Base-by-base conservation (phyloP, 2,113 vertebrate species). In the Gracilinanus agilis region DNA sequence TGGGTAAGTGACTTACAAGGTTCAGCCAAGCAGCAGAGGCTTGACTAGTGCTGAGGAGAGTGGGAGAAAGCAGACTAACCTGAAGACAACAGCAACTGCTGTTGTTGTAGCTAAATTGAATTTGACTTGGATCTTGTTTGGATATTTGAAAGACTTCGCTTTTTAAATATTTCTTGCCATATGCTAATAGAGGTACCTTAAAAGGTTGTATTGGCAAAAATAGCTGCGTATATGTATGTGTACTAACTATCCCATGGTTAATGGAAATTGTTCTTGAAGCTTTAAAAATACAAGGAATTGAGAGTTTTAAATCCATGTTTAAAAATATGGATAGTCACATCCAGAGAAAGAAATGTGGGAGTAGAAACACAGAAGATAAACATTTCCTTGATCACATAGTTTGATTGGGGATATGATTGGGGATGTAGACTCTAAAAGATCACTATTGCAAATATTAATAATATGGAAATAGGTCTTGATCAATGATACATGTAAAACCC, bases 161-260 rank as follows among this genome's bases (percentile, higher is more conserved):
- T 92, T 94, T 89, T 29, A 75, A n/a, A 23, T 55, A 21, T 95
- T 90, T 95, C 67, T 44, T 88, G 0, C 55, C 94, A 93, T 94
- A 92, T 93, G 29, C 93, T 92, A 11, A 4, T 96, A n/a, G 24
- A 40, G 54, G 9, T 94, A 53, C 4, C 9, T 93, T 19, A 92
- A 55, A 83, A 75, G 40, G n/a, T n/a, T 75, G 67, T n/a, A 13
- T 19, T 83, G 67, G 6, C 34, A 83, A 83, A 83, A 83, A 83
- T n/a, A 75, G 61, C 61, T 75, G 61, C n/a, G 12, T 16, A 67
- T 75, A 29, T 29, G n/a, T n/a, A 75, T n/a, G 13, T 75, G 67
- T n/a, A 19, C 67, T 75, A n/a, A n/a, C 67, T 83, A 40, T 40
- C 67, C 40, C 16, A 7, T 40, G 19, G n/a, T 40, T 83, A 5